Evolutionary conservation across 2,888 invertebrate genomes (phyloP).

Genomic region (Erpobdella octoculata): DNA sequence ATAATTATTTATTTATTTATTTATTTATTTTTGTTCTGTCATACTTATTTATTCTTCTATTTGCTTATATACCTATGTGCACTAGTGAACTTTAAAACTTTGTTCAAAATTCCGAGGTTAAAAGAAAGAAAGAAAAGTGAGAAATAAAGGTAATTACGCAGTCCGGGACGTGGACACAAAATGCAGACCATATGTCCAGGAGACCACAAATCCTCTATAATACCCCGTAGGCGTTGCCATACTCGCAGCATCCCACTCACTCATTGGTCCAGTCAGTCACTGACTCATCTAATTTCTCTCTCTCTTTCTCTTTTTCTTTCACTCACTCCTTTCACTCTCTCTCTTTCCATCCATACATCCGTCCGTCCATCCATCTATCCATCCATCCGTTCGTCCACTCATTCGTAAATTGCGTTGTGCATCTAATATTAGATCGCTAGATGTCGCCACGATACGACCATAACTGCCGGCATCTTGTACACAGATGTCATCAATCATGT

Average conservation of each 20-base stretch:
- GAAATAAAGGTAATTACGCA: too few species aligned
- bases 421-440: slow-evolving; percentile 12
- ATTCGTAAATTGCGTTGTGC: background rate
- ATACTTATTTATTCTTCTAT: too few species aligned
- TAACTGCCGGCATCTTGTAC: too few species aligned
- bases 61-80: too few species aligned
- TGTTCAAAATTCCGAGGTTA: too few species aligned
- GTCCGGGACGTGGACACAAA: background rate
- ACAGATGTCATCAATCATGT: too few species aligned
- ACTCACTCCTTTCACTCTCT: background rate
- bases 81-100: too few species aligned
- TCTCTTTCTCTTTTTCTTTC: background rate
- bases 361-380: background rate
- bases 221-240: too few species aligned
- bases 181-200: slow-evolving; percentile 4
- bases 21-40: too few species aligned
- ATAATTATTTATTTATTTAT: too few species aligned
- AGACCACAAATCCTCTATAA: too few species aligned
- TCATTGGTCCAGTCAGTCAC: background rate
- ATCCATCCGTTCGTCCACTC: background rate
- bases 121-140: too few species aligned
- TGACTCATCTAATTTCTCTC: background rate
- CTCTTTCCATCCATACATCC: background rate
- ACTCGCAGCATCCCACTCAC: background rate
- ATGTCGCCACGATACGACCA: background rate